Base-by-base conservation (phyloP, 2,888 invertebrate species). In the Pycnomerus fuliginosus region DNA sequence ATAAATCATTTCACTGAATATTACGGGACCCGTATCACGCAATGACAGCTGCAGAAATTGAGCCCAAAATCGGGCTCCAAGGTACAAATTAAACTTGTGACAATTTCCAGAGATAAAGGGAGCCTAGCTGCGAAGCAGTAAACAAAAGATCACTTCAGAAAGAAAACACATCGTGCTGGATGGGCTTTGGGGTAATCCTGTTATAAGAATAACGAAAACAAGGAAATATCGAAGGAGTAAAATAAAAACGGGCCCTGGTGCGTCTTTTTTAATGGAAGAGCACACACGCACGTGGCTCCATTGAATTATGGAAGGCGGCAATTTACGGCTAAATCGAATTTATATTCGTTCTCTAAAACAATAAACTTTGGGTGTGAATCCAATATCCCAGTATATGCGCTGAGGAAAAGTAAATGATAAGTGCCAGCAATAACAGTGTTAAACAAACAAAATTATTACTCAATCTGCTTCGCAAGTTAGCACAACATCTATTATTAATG, bases 1-100 rank as follows among this genome's bases (percentile, higher is more conserved):
- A 62, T 62, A 60, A 60, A 61, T 62, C 62, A 61, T 58, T 55
- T 49, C 50, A 46, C 50, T 56, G 58, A 58, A 56, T 58, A 59
- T 60, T 56, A 52, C 57, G 55, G 53, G 45, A 58, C 60, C 60
- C 60, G 55, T 52, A 59, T 62, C 60, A 59, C 33, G 45, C 50
- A 48, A 53, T 61, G 60, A 60, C 62, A 61, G 58, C 53, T 56
- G 58, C 59, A 60, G 58, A 52, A 56, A 53, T 53, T 43, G 46
- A 37, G 50, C 53, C 53, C 31, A 48, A 43, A 16, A 20, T 20
- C 12, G 14, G 22, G 13, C 20, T 3, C 1, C 24, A 12, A 25
- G 35, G 25, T 25, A 16, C 12, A 25, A 35, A 10, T 16, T 14
- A 14, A 15, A 16, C n/a, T 8, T 11, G 25, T 4, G 24, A 34